phyloP scores from a whole-genome alignment of 92 coral and sea anemone species.

The Isaurus tuberculatus region DNA sequence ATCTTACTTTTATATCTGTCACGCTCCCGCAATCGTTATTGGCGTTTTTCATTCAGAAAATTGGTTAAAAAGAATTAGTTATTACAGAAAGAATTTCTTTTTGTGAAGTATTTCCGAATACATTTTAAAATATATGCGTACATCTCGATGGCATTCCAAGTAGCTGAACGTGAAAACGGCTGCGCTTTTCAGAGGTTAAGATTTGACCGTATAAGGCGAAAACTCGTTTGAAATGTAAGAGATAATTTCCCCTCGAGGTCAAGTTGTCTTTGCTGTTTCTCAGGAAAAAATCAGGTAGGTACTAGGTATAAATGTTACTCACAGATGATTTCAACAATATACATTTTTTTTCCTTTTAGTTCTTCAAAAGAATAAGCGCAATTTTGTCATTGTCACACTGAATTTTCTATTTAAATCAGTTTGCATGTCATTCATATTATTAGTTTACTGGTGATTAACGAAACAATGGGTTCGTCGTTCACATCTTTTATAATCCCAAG shows the following conservation, averaged over 20 bases:
- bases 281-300: neutral
- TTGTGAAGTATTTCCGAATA: slow-evolving; percentile 5
- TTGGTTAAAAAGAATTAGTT: neutral
- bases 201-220: slow-evolving; percentile 44
- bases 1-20: neutral
- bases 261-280: neutral
- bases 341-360: neutral
- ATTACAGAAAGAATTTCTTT: neutral
- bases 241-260: no score
- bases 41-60: neutral
- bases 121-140: slow-evolving; percentile 13
- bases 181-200: slow-evolving; percentile 18
- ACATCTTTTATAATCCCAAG: no score
- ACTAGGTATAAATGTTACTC: neutral
- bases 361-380: no score
- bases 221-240: slow-evolving; percentile 25
- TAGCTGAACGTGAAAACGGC: slow-evolving; percentile 17
- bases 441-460: no score
- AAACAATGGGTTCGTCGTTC: no score
- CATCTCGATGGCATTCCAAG: neutral
- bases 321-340: neutral
- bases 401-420: no score
- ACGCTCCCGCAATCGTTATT: neutral
- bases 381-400: no score
- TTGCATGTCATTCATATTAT: no score